Evolutionary conservation across 1,140 invertebrate genomes (phyloP).

Genomic region (Drosophila sechellia): DNA sequence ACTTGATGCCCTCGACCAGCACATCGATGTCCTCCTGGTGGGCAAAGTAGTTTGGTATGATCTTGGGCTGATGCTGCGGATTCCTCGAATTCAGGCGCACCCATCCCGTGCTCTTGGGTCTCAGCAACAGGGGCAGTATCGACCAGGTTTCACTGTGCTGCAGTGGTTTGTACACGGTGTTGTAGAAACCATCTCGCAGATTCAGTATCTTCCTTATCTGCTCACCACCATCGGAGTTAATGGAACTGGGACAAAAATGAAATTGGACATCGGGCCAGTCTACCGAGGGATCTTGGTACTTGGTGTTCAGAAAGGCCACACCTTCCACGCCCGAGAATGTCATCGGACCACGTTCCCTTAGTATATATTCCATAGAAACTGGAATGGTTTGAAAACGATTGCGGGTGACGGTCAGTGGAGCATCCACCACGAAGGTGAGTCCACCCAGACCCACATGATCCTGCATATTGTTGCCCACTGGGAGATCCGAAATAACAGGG

Average conservation of each 20-base stretch:
- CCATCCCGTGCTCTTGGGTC: slow-evolving; percentile 93
- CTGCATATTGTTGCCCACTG: slow-evolving; percentile 93
- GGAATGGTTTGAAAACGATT: slow-evolving; percentile 90
- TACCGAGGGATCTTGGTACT: slow-evolving; percentile 89
- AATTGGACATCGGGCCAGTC: slow-evolving; percentile 95
- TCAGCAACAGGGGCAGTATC: slow-evolving; percentile 90
- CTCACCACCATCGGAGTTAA: slow-evolving; percentile 92
- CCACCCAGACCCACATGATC: slow-evolving; percentile 91
- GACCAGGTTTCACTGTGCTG: slow-evolving; percentile 92
- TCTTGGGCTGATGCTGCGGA: slow-evolving; percentile 92
- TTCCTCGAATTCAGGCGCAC: slow-evolving; percentile 91
- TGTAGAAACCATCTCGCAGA: slow-evolving; percentile 91
- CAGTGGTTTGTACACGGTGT: slow-evolving; percentile 93
- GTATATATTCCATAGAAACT: slow-evolving; percentile 92
- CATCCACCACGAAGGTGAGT: slow-evolving; percentile 92
- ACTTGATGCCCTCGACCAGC: slow-evolving; percentile 92
- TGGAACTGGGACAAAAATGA: slow-evolving; percentile 92
- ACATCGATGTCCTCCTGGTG: slow-evolving; percentile 91
- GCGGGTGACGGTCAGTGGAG: slow-evolving; percentile 91
- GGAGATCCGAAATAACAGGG: slow-evolving; percentile 89
- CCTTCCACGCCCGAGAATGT: slow-evolving; percentile 93
- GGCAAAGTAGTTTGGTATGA: slow-evolving; percentile 96
- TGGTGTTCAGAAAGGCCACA: slow-evolving; percentile 92
- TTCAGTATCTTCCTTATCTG: slow-evolving; percentile 91
- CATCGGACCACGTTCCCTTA: slow-evolving; percentile 92